These are phyloP conservation scores for Pseudochromis fuscus DNA, from an alignment of 2,797 vertebrate species.

Conservation along the genomic window DNA sequence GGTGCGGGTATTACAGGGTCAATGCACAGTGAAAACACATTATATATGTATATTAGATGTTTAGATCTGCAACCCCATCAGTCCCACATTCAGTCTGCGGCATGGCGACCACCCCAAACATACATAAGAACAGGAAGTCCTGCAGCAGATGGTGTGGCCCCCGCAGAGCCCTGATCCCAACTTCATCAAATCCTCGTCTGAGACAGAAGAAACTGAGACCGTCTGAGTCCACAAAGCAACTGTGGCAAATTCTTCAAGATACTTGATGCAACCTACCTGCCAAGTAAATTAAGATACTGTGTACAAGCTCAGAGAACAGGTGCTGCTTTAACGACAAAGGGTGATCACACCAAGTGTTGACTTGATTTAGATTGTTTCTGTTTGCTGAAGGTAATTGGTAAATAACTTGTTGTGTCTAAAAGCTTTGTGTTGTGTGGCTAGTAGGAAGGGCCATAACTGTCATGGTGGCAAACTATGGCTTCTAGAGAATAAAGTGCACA, in stretches of 20 bases:
- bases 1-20: no score
- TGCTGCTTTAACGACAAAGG: neutral
- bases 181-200: neutral
- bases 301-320: neutral
- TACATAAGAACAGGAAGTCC: neutral
- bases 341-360: neutral
- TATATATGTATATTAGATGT: neutral
- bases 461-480: no score
- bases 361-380: neutral
- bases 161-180: neutral
- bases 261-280: neutral
- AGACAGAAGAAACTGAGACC: conserved; percentile 1
- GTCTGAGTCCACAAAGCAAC: neutral
- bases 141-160: neutral
- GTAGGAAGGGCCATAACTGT: no score
- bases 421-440: no score
- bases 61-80: neutral
- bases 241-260: neutral
- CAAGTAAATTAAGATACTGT: neutral
- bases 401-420: no score
- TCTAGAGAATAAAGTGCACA: no score
- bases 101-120: neutral
- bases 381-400: neutral
- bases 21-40: neutral
- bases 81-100: neutral